These are phyloP conservation scores for Eupeodes latifasciatus DNA, from an alignment of 2,888 invertebrate genomes.

Conservation along the genomic window DNA sequence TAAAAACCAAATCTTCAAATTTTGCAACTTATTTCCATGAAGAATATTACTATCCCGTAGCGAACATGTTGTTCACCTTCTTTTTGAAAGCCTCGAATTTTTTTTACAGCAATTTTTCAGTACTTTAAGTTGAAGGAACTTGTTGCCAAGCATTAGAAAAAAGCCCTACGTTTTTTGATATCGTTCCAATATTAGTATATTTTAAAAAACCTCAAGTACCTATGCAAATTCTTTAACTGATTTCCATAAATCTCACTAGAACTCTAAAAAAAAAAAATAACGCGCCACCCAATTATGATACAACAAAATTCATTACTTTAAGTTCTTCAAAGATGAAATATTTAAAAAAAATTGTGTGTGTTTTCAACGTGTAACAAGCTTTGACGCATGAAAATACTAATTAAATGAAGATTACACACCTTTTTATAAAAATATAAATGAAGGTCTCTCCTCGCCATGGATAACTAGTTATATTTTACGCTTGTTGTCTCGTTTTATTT, in stretches of 20 bases:
- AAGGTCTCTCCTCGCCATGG: constrained; percentile 36
- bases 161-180: too few relatives aligned
- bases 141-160: too few relatives aligned
- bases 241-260: background rate
- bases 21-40: too few relatives aligned
- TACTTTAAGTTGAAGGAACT: too few relatives aligned
- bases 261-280: background rate
- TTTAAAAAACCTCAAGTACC: too few relatives aligned
- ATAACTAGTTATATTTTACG: constrained; percentile 63
- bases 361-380: constrained; percentile 68
- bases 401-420: constrained; percentile 74
- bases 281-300: background rate
- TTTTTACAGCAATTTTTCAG: too few relatives aligned
- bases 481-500: constrained; percentile 40
- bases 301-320: background rate
- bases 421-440: constrained; percentile 47
- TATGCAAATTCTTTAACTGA: background rate
- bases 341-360: constrained; percentile 11
- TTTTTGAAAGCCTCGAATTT: too few relatives aligned
- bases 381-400: constrained; percentile 58
- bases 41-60: too few relatives aligned
- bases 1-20: too few relatives aligned
- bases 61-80: too few relatives aligned
- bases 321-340: background rate
- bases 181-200: too few relatives aligned